phyloP scores from a whole-genome alignment of 2,888 invertebrate genomes.

The Eupithecia inturbata region DNA sequence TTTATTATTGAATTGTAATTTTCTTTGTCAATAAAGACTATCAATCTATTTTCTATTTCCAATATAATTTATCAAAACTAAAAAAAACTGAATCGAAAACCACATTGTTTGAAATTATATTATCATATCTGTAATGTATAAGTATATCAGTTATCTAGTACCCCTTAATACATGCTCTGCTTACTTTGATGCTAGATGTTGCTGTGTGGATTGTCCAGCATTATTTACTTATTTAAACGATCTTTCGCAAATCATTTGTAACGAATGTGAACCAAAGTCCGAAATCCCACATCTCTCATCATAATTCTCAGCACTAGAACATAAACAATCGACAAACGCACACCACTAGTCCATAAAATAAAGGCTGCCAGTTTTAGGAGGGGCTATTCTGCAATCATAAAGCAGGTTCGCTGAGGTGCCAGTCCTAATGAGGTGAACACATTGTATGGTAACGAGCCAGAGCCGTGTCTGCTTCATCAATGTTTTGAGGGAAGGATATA shows the following conservation, averaged over 20 bases:
- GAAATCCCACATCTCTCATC: neutral
- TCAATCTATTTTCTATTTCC: no score
- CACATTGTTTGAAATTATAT: no score
- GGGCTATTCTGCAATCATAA: constrained; percentile 71
- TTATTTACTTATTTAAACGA: neutral
- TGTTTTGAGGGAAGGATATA: neutral
- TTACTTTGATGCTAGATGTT: no score
- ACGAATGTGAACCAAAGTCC: neutral
- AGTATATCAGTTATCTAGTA: neutral
- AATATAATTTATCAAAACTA: no score
- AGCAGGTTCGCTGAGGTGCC: constrained; percentile 56
- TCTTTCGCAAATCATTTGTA: neutral
- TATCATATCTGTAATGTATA: no score
- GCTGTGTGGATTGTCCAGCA: no score
- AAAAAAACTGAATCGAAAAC: no score
- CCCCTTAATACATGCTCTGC: no score
- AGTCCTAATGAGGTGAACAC: constrained; percentile 62
- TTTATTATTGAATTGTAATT: no score
- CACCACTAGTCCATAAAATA: constrained; percentile 62
- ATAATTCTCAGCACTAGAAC: neutral
- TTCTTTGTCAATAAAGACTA: no score
- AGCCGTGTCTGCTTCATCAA: constrained; percentile 13
- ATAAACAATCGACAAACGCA: constrained; percentile 22
- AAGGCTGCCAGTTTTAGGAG: constrained; percentile 67
- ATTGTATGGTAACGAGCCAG: constrained; percentile 58